phyloP scores from a whole-genome alignment of 1,140 invertebrate species.

The Drosophila elegans region DNA sequence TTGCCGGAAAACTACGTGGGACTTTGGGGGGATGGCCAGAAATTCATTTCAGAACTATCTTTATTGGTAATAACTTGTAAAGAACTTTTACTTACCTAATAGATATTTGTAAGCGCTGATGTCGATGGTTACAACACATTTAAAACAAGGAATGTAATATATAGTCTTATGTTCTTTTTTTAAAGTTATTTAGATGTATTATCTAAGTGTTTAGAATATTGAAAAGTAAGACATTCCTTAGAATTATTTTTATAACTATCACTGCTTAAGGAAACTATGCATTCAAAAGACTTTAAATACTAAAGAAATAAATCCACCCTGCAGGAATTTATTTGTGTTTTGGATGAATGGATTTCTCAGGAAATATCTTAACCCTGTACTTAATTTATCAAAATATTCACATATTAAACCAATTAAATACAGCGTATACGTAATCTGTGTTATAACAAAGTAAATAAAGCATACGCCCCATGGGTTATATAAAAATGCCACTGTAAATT shows the following conservation, averaged over 20 bases:
- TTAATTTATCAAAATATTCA: background rate
- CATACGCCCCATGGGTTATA: constrained; percentile 55
- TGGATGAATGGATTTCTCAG: background rate
- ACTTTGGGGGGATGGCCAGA: background rate
- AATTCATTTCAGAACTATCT: constrained; percentile 8
- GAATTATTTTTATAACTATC: no score
- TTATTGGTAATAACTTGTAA: constrained; percentile 2
- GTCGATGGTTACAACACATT: background rate
- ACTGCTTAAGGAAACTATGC: no score
- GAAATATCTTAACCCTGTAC: background rate
- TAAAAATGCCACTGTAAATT: constrained; percentile 55
- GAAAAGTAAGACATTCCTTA: no score
- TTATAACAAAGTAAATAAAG: constrained; percentile 27
- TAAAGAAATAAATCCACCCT: no score
- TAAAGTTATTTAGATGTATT: background rate
- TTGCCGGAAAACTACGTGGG: constrained; percentile 12
- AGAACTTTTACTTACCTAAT: background rate
- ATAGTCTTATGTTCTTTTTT: no score
- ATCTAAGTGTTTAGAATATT: no score
- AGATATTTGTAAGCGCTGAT: background rate
- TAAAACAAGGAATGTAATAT: background rate
- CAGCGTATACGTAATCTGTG: constrained; percentile 40
- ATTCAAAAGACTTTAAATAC: no score
- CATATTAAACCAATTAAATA: background rate
- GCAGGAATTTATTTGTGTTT: no score